Base-by-base conservation (phyloP, 2,113 vertebrate species). In the Chaetops frenatus region DNA sequence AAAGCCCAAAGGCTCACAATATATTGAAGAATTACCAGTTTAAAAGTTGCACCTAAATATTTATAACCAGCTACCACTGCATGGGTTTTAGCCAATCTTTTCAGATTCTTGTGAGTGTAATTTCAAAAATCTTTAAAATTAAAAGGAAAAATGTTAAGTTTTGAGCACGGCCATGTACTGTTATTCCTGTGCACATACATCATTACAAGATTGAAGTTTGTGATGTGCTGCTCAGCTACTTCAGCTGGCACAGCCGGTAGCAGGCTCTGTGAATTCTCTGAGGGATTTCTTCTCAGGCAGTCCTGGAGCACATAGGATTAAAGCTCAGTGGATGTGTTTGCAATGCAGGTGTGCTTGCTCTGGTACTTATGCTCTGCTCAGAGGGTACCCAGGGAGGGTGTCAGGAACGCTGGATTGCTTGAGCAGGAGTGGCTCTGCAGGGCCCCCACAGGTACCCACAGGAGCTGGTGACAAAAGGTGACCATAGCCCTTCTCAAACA, bases 341-440 rank as follows among this genome's bases (percentile, higher is more conserved):
- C 54, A 23, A 1, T 7, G 33, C 27, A 19, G 18, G 8, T 22
- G 44, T 0, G 10, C 18, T 14, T 62, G 81, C 57, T 45, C 44
- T 60, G 72, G 28, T 64, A 2, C 23, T 64, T 47, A 36, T 29
- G 29, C 57, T 54, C 44, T 40, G 62, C 40, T 13, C 27, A 22
- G 2, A 29, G 48, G 2, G 57, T 19, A 6, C 33, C 7, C 10
- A 40, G 7, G 11, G 22, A 66, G 18, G 8, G 27, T 51, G 60
- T 57, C 69, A 61, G 65, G 31, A 15, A 3, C 1, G 3, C 36
- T 66, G 13, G 1, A 3, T 3, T 21, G 81, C 31, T n/a, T 0
- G 2, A 24, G 12, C 0, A 4, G 71, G 25, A 88, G 40, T 1
- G 2, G 56, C 56, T 11, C 14, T 0, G 2, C 70, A 50, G n/a